Evolutionary conservation across 2,888 invertebrate species (phyloP).

Genomic region (Acronicta psi): DNA sequence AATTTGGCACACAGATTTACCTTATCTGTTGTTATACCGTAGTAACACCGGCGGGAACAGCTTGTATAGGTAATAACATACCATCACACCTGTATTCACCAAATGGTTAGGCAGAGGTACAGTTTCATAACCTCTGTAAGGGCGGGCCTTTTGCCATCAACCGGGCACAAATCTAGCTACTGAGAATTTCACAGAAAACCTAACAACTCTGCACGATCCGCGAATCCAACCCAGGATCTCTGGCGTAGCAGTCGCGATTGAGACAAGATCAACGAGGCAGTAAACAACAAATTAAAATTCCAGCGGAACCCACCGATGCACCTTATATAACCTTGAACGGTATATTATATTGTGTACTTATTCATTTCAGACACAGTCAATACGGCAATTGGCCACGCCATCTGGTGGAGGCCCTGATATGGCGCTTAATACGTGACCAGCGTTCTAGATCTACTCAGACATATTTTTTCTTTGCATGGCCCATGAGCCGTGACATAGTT

Average conservation of each 20-base stretch:
- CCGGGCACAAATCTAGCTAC: not conserved
- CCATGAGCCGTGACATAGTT: constrained; percentile 36
- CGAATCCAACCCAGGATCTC: not conserved
- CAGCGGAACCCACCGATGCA: constrained; percentile 14
- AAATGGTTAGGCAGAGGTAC: not conserved
- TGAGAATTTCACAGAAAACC: not conserved
- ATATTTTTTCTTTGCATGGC: constrained; percentile 26
- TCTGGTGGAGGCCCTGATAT: constrained; percentile 34
- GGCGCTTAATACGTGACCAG: constrained; percentile 45
- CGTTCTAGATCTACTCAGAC: constrained; percentile 19
- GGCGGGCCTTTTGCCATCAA: not conserved
- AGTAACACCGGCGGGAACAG: too few relatives aligned
- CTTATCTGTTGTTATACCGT: too few relatives aligned
- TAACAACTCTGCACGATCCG: not conserved
- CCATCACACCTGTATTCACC: not conserved
- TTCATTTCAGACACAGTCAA: constrained; percentile 37
- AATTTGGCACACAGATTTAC: too few relatives aligned
- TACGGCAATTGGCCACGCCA: constrained; percentile 45
- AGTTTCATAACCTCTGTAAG: too few relatives aligned
- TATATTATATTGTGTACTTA: constrained; percentile 39
- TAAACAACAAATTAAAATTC: constrained; percentile 10
- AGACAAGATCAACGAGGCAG: not conserved
- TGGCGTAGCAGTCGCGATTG: not conserved
- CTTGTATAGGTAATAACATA: too few relatives aligned
- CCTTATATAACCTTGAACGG: constrained; percentile 31